A percentile compares a stretch with the other conserved stretches of the same genome.
Evolutionary conservation across 2,888 invertebrate genomes (phyloP).

Genomic region (Himalopsyche anomala): DNA sequence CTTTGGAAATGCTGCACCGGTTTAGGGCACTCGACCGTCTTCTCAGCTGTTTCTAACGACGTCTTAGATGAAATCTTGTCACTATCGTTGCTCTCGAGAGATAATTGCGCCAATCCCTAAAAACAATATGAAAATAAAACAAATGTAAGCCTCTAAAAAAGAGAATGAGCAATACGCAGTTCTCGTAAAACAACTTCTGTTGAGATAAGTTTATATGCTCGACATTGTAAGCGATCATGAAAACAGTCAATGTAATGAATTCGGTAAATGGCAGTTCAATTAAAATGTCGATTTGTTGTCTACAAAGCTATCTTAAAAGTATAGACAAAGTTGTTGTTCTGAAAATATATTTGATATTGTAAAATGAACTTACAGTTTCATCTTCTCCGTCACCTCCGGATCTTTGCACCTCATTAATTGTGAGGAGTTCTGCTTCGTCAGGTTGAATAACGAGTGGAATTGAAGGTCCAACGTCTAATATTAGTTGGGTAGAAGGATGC

Average conservation of each 20-base stretch:
- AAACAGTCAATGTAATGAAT: too few relatives aligned
- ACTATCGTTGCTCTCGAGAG: constrained; percentile 50
- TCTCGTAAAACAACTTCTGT: too few relatives aligned
- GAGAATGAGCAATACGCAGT: too few relatives aligned
- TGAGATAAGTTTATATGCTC: too few relatives aligned
- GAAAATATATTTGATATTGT: background rate
- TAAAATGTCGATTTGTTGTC: too few relatives aligned
- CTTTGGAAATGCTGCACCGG: constrained; percentile 65
- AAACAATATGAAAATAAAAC: constrained; percentile 34
- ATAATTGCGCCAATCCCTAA: constrained; percentile 58
- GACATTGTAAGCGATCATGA: too few relatives aligned
- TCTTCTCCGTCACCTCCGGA: constrained; percentile 69
- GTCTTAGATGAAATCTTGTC: constrained; percentile 27
- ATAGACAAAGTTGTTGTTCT: background rate
- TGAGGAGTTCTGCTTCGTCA: constrained; percentile 68
- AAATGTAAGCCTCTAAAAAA: too few relatives aligned
- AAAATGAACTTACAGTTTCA: constrained; percentile 66
- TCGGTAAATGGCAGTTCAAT: background rate
- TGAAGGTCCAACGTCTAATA: constrained; percentile 65
- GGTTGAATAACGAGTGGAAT: constrained; percentile 48
- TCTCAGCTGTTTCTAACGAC: constrained; percentile 27
- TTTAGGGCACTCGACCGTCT: constrained; percentile 46
- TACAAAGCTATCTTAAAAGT: too few relatives aligned
- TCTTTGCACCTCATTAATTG: constrained; percentile 65
- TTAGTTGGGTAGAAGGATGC: constrained; percentile 79